A percentile compares a stretch with the other conserved stretches of the same genome.
These are phyloP conservation scores for Rhagologus leucostigma DNA, from an alignment of 2,113 vertebrate genomes.

Conservation along the genomic window DNA sequence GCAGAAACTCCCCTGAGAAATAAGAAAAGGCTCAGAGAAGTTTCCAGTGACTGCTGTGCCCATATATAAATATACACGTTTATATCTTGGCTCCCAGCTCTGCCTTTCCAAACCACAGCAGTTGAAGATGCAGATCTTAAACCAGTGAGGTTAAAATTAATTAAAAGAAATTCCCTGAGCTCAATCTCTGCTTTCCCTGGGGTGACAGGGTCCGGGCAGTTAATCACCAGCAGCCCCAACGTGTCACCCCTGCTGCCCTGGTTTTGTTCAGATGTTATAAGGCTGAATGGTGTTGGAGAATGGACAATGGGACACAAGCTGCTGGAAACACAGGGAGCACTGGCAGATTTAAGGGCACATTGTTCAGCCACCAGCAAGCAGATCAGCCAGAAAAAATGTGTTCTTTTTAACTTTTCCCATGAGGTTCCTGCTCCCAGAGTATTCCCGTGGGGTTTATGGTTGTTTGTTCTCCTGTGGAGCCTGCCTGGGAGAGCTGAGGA, in stretches of 20 bases:
- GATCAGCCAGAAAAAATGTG: not conserved
- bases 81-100: not conserved
- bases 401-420: constrained; percentile 14
- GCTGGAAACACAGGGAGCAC: constrained; percentile 22
- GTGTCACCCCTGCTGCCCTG: constrained; percentile 3
- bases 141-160: not conserved
- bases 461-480: not conserved
- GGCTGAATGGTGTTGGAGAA: constrained; percentile 56
- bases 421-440: not conserved
- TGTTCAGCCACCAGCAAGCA: constrained; percentile 17
- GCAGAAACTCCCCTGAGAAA: not conserved
- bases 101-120: not conserved
- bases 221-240: constrained; percentile 23
- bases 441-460: not conserved
- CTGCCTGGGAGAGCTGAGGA: not conserved
- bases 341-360: constrained; percentile 61
- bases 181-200: not conserved
- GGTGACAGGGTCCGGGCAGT: constrained; percentile 8
- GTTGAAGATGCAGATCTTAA: not conserved
- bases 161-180: constrained; percentile 32
- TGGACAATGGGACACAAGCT: constrained; percentile 59
- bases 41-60: not conserved
- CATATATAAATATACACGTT: not conserved
- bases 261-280: constrained; percentile 53
- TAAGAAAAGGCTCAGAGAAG: not conserved